A percentile compares a stretch with the other conserved stretches of the same genome.
phyloP scores from a whole-genome alignment of 2,113 vertebrate species.

The Malurus alboscapulatus region DNA sequence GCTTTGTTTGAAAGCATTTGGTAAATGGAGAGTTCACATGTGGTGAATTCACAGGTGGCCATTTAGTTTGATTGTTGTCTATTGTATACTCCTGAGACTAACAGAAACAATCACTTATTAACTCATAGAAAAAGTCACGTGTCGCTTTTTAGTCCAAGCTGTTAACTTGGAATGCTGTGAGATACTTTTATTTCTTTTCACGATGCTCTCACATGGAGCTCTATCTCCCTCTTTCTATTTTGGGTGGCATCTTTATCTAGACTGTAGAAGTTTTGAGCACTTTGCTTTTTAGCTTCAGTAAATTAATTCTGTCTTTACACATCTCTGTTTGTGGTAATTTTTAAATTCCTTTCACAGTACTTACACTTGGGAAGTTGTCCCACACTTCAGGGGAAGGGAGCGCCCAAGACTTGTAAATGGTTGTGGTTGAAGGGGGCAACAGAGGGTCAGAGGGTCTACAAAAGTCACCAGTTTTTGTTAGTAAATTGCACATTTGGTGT shows the following conservation, averaged over 20 bases:
- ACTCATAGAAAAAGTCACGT: accelerated
- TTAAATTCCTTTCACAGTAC: background rate
- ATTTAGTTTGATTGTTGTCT: background rate
- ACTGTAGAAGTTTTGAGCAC: background rate
- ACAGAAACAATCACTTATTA: background rate
- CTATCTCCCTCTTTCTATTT: background rate
- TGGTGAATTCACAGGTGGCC: background rate
- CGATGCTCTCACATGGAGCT: background rate
- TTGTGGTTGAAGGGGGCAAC: background rate
- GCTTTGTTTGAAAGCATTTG: background rate
- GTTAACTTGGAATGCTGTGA: background rate
- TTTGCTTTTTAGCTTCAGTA: background rate
- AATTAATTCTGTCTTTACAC: background rate
- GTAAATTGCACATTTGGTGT: background rate
- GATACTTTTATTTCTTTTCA: background rate
- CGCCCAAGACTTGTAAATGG: background rate
- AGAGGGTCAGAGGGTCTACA: background rate
- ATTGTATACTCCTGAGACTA: background rate
- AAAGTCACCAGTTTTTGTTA: background rate
- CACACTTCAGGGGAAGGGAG: background rate
- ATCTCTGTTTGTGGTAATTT: background rate
- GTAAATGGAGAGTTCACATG: background rate
- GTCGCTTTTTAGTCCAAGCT: background rate
- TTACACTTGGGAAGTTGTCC: background rate
- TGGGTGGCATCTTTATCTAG: background rate